Conservation (phyloP, 2,113 vertebrate genomes). For the Nothobranchius kuhntae region DNA sequence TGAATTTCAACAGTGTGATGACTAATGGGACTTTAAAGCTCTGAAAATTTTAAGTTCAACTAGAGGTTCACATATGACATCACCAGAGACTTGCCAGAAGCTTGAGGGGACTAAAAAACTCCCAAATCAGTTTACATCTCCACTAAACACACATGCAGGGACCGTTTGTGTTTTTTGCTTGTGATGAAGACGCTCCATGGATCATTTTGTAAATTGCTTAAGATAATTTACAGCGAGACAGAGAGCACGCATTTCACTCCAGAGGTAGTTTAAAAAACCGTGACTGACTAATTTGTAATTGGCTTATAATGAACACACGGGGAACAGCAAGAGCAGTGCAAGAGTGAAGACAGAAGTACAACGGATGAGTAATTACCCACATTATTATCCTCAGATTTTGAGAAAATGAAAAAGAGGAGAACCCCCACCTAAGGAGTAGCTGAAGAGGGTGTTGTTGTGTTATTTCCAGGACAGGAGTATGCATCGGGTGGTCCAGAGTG, state of each 20-base stretch:
- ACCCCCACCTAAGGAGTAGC: constrained; percentile 8
- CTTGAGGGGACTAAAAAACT: constrained; percentile 60
- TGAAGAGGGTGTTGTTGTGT: constrained; percentile 34
- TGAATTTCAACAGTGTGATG: too few species aligned
- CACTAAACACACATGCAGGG: constrained; percentile 53
- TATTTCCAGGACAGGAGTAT: constrained; percentile 85
- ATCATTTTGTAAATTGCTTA: constrained; percentile 41
- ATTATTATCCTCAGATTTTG: constrained; percentile 45
- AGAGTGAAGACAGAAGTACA: constrained; percentile 44
- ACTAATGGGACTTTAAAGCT: not conserved
- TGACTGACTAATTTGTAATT: constrained; percentile 56
- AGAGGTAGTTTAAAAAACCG: constrained; percentile 15
- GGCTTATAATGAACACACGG: constrained; percentile 51
- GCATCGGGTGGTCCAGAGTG: constrained; percentile 82
- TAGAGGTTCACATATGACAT: constrained; percentile 45
- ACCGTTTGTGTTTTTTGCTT: constrained; percentile 54
- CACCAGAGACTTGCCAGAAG: constrained; percentile 55
- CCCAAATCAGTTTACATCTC: constrained; percentile 62
- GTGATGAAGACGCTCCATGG: constrained; percentile 50
- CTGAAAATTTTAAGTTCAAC: constrained; percentile 48
- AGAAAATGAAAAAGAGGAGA: constrained; percentile 35
- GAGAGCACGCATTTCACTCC: not conserved
- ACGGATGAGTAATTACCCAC: constrained; percentile 55
- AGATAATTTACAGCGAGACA: constrained; percentile 13
- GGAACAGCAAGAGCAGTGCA: constrained; percentile 7